Base-by-base conservation (phyloP, 1,140 invertebrate species). In the Bombus huntii region DNA sequence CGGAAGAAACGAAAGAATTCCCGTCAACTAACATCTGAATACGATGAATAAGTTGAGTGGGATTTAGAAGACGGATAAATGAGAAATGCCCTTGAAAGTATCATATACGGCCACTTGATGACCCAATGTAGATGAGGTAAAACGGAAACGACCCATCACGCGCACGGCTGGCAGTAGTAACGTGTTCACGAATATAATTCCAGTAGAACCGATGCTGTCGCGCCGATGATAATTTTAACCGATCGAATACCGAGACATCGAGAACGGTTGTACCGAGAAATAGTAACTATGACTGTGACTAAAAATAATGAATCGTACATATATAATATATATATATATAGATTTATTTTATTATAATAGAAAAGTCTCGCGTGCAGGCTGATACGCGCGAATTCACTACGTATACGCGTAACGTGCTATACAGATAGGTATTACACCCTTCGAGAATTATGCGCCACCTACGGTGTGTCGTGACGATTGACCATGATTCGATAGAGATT, bases 361-460 rank as follows among this genome's bases (percentile, higher is more conserved):
- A 90, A 94, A 93, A 91, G 88, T 92, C 89, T 89, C 83, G 92
- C 90, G 90, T 91, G 75, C 90, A 91, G 91, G 79, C 92, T 89
- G 89, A 89, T 88, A 93, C 91, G 90, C 89, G 91, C 91, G 92
- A 91, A 91, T 92, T 91, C 90, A 91, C 92, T 94, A 93, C 91
- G 91, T 93, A 87, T 93, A 93, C 88, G 92, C 92, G 85, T 88
- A 88, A 90, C 72, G 88, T 89, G 91, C 87, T 93, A 94, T 94
- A 94, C 92, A 94, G 91, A 93, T 93, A 91, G 83, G 71, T 91
- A 87, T 66, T 88, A 66, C 81, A 74, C 39, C 84, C 57, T 87
- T 70, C 25, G 76, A 73, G 87, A 47, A 57, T 85, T 76, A 84
- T 87, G 72, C 81, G 85, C 13, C 82, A 78, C 31, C 53, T 76